Evolutionary conservation across 2,888 invertebrate genomes (phyloP).

Genomic region (Tiphia femorata): DNA sequence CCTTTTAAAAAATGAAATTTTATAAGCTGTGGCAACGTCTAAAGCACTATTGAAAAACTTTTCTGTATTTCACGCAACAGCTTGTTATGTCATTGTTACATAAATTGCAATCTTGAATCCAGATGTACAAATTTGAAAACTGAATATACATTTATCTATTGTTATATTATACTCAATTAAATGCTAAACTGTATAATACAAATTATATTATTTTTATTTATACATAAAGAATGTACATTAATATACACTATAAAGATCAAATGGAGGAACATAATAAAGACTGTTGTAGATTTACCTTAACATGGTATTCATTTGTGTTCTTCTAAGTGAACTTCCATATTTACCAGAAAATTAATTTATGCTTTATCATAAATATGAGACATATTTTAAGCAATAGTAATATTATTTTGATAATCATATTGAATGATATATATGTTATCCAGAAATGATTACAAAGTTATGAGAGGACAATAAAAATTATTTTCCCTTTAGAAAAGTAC

Average conservation of each 20-base stretch:
- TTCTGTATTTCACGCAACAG: slow-evolving; percentile 42
- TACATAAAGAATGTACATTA: slow-evolving; percentile 54
- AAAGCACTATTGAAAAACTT: slow-evolving; percentile 43
- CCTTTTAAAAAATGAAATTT: slow-evolving; percentile 30
- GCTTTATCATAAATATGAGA: no score
- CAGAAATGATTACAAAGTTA: neutral
- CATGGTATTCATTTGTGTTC: slow-evolving; percentile 9
- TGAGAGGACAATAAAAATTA: neutral
- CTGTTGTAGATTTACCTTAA: slow-evolving; percentile 62
- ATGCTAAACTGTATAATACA: slow-evolving; percentile 59
- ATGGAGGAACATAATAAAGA: slow-evolving; percentile 65
- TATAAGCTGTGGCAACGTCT: slow-evolving; percentile 30
- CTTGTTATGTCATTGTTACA: slow-evolving; percentile 51
- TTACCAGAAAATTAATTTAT: no score
- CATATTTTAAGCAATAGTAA: no score
- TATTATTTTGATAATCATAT: neutral
- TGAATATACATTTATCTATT: slow-evolving; percentile 57
- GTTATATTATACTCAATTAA: slow-evolving; percentile 62
- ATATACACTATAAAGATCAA: slow-evolving; percentile 55
- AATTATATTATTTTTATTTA: slow-evolving; percentile 65
- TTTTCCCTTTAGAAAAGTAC: neutral
- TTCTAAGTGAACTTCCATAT: neutral
- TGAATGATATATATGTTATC: neutral
- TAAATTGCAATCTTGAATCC: slow-evolving; percentile 49
- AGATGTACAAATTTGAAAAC: slow-evolving; percentile 60